phyloP scores from a whole-genome alignment of 2,888 invertebrate species.

The Acanthosepion pharaonis region DNA sequence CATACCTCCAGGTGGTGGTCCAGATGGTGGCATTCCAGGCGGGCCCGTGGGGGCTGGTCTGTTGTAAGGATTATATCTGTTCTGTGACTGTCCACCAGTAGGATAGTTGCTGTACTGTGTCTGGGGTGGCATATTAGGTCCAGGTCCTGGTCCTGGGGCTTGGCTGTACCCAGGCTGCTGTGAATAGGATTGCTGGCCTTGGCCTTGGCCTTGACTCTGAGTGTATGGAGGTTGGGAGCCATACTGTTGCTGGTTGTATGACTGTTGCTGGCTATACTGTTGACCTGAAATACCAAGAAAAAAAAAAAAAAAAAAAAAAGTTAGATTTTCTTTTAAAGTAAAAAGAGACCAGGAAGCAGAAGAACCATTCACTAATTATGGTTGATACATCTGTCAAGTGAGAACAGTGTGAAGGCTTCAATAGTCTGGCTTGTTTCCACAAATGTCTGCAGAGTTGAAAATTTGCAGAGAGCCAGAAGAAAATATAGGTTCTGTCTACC shows the following conservation, averaged over 20 bases:
- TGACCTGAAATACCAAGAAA: constrained; percentile 53
- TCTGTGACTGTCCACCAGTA: constrained; percentile 56
- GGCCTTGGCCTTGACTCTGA: constrained; percentile 58
- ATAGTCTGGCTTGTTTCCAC: no score
- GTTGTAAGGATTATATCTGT: constrained; percentile 53
- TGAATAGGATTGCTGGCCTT: constrained; percentile 55
- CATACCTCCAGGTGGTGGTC: constrained; percentile 38
- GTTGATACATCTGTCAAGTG: not conserved
- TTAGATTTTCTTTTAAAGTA: not conserved
- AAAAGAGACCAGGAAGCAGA: not conserved
- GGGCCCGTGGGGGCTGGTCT: constrained; percentile 43
- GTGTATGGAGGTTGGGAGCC: constrained; percentile 58
- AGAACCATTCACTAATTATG: not conserved
- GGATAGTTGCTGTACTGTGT: constrained; percentile 60
- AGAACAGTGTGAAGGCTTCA: no score
- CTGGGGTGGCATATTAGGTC: constrained; percentile 55
- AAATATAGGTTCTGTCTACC: not conserved
- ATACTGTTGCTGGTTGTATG: constrained; percentile 60
- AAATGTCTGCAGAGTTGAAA: not conserved
- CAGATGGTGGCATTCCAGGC: constrained; percentile 42
- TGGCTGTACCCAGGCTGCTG: constrained; percentile 61
- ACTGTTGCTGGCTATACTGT: constrained; percentile 55
- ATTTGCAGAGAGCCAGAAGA: not conserved
- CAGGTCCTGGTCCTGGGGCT: constrained; percentile 49
- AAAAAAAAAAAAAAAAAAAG: not conserved